Conservation (phyloP, 1,140 invertebrate genomes). For the Eriosoma lanigerum region DNA sequence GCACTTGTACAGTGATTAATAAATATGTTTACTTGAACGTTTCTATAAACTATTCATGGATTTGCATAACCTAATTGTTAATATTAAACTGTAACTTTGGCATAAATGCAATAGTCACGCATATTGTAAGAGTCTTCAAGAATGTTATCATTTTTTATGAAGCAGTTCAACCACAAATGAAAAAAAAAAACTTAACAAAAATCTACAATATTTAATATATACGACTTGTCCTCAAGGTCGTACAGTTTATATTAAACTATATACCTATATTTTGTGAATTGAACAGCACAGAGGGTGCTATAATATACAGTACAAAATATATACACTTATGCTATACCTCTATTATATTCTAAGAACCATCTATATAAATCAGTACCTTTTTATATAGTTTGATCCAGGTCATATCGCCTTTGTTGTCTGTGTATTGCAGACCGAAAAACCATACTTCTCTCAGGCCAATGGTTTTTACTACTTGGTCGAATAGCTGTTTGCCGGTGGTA, state of each 20-base stretch:
- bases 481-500: conserved; percentile 98
- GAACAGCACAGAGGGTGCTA: not conserved
- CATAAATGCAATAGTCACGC: conserved; percentile 16
- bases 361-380: conserved; percentile 73
- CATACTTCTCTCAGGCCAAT: conserved; percentile 98
- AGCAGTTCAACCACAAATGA: not conserved
- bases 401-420: conserved; percentile 94
- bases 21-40: not conserved
- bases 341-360: not conserved
- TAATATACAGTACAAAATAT: not conserved
- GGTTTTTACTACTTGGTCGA: conserved; percentile 99
- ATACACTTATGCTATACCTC: not conserved
- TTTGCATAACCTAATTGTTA: conserved; percentile 50
- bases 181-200: conserved; percentile 22
- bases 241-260: conserved; percentile 13
- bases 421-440: conserved; percentile 99
- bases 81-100: conserved; percentile 32
- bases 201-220: conserved; percentile 15
- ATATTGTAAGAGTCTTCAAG: not conserved
- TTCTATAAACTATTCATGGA: conserved; percentile 9
- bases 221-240: not conserved
- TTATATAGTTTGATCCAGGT: conserved; percentile 99
- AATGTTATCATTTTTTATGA: conserved; percentile 38
- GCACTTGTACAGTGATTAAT: conserved; percentile 21
- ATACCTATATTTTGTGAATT: not conserved